phyloP scores from a whole-genome alignment of 2,888 invertebrate species.

The Liposcelis brunnea region DNA sequence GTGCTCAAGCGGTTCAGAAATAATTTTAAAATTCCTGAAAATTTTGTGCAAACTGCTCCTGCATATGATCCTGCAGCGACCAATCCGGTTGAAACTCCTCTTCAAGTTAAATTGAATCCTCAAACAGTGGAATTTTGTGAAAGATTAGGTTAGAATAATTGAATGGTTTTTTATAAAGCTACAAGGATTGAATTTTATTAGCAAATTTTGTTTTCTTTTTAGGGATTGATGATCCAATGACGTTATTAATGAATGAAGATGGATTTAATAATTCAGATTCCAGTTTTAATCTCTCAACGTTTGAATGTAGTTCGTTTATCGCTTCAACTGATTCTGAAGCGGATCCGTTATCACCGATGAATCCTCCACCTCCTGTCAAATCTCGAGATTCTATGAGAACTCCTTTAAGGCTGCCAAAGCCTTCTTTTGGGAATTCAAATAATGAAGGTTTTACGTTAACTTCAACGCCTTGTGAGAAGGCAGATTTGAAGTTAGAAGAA shows the following conservation, averaged over 20 bases:
- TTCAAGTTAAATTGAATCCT: conserved; percentile 24
- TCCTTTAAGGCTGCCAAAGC: background rate
- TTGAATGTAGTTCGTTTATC: conserved; percentile 10
- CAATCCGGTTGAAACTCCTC: conserved; percentile 12
- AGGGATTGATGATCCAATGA: conserved; percentile 66
- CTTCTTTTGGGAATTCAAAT: background rate
- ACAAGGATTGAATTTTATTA: no score
- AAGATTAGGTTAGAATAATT: conserved; percentile 17
- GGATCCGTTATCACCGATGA: conserved; percentile 7
- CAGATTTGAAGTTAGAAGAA: no score
- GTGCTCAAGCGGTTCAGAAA: conserved; percentile 44
- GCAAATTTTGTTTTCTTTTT: conserved; percentile 20
- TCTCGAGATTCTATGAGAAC: background rate
- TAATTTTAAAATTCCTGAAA: conserved; percentile 51
- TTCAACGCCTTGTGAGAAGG: no score
- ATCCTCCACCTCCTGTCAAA: background rate
- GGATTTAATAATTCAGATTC: conserved; percentile 13
- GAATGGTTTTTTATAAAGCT: no score
- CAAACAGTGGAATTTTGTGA: conserved; percentile 32
- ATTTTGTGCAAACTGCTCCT: conserved; percentile 61
- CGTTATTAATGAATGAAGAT: conserved; percentile 30
- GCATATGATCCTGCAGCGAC: conserved; percentile 33
- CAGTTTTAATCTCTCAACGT: conserved; percentile 10
- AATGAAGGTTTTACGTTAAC: background rate
- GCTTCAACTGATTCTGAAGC: background rate